Evolutionary conservation across 1,140 invertebrate genomes (phyloP), one percentile per base, ranked within the genome.

Genomic region (Atta cephalotes): DNA sequence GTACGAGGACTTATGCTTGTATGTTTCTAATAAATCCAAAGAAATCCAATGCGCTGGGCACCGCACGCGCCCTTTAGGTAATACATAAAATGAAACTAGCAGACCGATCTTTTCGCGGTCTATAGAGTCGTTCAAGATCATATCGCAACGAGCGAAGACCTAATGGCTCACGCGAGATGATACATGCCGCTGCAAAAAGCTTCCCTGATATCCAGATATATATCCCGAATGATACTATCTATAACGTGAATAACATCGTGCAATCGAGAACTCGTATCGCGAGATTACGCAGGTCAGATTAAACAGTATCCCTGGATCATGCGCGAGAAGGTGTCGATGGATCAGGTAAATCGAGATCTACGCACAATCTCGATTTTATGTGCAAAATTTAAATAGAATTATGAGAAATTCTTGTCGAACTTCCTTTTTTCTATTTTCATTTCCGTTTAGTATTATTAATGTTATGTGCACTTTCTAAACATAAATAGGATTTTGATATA

Each of bases 101-200:
- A 2, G 12, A 74, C 66, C 72, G 74, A 74, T 65, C 86, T 82
- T 89, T 88, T 77, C 53, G 60, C 39, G 71, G 79, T 51, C 74
- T 84, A 92, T 92, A 91, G 88, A 93, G 91, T 90, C 79, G 87
- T 92, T 87, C 68, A 45, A 91, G 91, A 92, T 93, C 58, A 56
- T 93, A 93, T 93, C 93, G 77, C 66, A 31, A 31, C 80, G 45
- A 62, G 58, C 45, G 71, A 89, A 74, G 21, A 90, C 82, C 90
- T 91, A 89, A 89, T 91, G 89, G 82, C 87, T 60, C 60, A 60
- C 63, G 58, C 53, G 21, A n/a, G 49, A 16, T 72, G 71, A 78
- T 65, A 49, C 53, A 25, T 53, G 74, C 71, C 80, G 70, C 76
- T 25, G 79, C 87, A 76, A 77, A 63, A 88, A 82, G 85, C 85